A percentile compares a stretch with the other conserved stretches of the same genome.
These are phyloP conservation scores for Dendrolimus pini DNA, from an alignment of 2,888 invertebrate genomes.

Conservation along the genomic window DNA sequence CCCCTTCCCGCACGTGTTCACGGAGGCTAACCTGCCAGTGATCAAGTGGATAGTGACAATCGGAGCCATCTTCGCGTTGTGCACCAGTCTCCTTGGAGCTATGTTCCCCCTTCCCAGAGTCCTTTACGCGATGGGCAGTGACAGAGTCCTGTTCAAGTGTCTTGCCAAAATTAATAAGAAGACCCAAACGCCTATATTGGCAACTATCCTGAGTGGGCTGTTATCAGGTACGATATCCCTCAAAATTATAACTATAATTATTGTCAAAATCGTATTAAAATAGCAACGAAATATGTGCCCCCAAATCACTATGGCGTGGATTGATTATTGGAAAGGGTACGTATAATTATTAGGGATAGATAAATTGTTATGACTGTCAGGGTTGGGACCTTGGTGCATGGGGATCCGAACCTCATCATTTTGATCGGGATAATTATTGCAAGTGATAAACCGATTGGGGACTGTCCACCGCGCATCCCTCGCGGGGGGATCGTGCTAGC, in stretches of 20 bases:
- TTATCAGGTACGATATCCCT: slow-evolving; percentile 76
- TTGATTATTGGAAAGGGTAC: too few relatives aligned
- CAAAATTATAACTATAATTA: slow-evolving; percentile 5
- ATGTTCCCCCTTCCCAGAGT: slow-evolving; percentile 93
- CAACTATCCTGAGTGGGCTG: slow-evolving; percentile 85
- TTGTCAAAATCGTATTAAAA: slow-evolving; percentile 13
- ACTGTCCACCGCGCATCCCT: too few relatives aligned
- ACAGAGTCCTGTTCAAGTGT: slow-evolving; percentile 88
- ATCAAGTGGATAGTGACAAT: slow-evolving; percentile 93
- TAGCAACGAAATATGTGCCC: too few relatives aligned
- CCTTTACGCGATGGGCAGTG: slow-evolving; percentile 93
- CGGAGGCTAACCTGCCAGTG: slow-evolving; percentile 82
- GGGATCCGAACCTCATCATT: too few relatives aligned
- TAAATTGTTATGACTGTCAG: too few relatives aligned
- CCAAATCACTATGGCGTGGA: too few relatives aligned
- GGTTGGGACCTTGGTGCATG: too few relatives aligned
- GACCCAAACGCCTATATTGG: slow-evolving; percentile 88
- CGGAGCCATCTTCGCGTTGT: slow-evolving; percentile 94
- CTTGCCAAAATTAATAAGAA: slow-evolving; percentile 81
- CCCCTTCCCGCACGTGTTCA: slow-evolving; percentile 92
- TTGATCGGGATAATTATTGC: too few relatives aligned
- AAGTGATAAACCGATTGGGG: too few relatives aligned
- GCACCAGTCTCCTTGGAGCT: slow-evolving; percentile 90
- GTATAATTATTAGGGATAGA: too few relatives aligned
- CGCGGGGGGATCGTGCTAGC: too few relatives aligned